Evolutionary conservation across 2,888 invertebrate species (phyloP), one percentile per base, ranked within the genome.

Genomic region (Gortyna flavago): DNA sequence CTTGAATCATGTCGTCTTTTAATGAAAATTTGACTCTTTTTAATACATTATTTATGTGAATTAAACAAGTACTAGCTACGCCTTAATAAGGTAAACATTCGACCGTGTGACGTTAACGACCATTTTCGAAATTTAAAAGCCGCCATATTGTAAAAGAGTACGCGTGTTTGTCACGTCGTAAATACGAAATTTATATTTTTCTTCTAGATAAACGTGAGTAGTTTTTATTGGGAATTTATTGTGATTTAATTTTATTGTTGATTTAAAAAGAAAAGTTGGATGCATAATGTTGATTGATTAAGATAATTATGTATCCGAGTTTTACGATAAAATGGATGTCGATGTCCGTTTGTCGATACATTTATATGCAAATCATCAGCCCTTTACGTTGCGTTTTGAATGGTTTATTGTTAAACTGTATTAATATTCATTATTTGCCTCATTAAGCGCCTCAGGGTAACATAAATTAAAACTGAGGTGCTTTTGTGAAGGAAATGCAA

Each of bases 1-100:
- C 91, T 92, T 91, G 94, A 94, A 93, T 93, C 94, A 93, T 91
- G 91, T 91, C 91, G 91, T 89, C 90, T 93, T 94, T 94, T 95
- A 95, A 95, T 95, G 95, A 95, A 95, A 95, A 93, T 95, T 95
- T 93, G 93, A 95, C 92, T 93, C 93, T 93, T 91, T 93, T 92
- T 95, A 94, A 94, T 93, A 93, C 91, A 93, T 93, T 92, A 94
- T 95, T 94, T 94, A 94, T 95, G 92, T 92, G 94, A 92, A 92
- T 93, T 94, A 93, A 94, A 94, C 91, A 91, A 93, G 94, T 91
- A 92, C 93, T 91, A 91, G 92, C 90, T 93, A 93, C 90, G 86
- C 92, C 91, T 93, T 92, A 92, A 93, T 94, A 93, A 93, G 93
- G 94, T 92, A 93, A 94, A 94, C 92, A 94, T 92, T 91, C 89